Percentiles rank a stretch among this genome's conserved stretches.
Evolutionary conservation across 2,888 invertebrate genomes (phyloP).

Genomic region (Sphaerophoria rueppellii): DNA sequence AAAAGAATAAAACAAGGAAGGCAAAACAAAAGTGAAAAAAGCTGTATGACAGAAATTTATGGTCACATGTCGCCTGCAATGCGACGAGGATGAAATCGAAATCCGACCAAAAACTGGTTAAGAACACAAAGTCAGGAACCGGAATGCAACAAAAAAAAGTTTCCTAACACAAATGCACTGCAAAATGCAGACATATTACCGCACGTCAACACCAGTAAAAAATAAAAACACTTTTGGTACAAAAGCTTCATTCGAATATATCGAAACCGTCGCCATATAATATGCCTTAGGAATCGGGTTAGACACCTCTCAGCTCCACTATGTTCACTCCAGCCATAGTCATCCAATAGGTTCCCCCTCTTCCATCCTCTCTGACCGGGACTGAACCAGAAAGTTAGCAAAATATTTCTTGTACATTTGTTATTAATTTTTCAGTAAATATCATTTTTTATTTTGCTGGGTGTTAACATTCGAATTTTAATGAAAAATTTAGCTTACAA

Average conservation of each 20-base stretch:
- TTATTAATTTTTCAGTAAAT: neutral
- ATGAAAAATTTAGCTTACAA: constrained; percentile 47
- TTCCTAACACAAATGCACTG: constrained; percentile 48
- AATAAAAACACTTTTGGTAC: constrained; percentile 1
- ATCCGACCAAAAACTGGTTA: constrained; percentile 53
- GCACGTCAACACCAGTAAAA: constrained; percentile 10
- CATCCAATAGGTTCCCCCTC: neutral
- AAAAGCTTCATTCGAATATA: neutral
- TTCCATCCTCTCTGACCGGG: neutral
- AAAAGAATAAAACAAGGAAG: constrained; percentile 35
- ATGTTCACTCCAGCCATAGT: no score
- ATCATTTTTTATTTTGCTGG: constrained; percentile 16
- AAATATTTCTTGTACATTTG: constrained; percentile 25
- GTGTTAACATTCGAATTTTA: constrained; percentile 62
- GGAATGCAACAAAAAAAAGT: constrained; percentile 37
- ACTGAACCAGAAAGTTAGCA: constrained; percentile 54
- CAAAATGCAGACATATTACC: constrained; percentile 1
- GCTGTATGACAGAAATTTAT: constrained; percentile 70
- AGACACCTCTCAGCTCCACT: constrained; percentile 23
- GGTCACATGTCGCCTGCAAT: constrained; percentile 71
- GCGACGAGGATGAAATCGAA: constrained; percentile 34
- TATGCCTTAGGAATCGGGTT: constrained; percentile 37
- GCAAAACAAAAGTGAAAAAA: constrained; percentile 37
- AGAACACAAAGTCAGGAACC: constrained; percentile 39
- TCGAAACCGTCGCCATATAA: constrained; percentile 58